phyloP scores from a whole-genome alignment of 2,113 vertebrate genomes.

The Camelus dromedarius region DNA sequence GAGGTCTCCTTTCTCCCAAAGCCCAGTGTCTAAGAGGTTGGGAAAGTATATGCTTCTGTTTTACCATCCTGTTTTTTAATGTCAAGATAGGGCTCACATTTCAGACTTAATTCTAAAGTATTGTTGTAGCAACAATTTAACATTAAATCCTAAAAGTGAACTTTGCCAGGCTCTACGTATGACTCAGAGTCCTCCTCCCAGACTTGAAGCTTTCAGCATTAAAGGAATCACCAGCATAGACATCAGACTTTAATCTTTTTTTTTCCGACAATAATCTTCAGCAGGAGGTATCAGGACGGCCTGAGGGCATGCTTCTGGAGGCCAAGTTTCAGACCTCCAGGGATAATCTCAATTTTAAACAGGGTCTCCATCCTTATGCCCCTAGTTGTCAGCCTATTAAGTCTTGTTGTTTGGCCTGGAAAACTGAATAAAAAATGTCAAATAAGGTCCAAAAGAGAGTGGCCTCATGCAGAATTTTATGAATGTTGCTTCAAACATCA shows the following conservation, averaged over 20 bases:
- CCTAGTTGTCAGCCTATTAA: neutral
- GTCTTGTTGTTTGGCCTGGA: slow-evolving; percentile 4
- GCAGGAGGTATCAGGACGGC: neutral
- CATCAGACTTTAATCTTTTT: neutral
- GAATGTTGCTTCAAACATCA: slow-evolving; percentile 3
- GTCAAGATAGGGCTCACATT: neutral
- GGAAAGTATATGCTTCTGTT: neutral
- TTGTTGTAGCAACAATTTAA: slow-evolving; percentile 35
- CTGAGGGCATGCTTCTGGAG: neutral
- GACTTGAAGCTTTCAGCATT: neutral
- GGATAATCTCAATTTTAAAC: slow-evolving; percentile 15
- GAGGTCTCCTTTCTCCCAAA: neutral
- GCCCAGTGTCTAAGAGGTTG: neutral
- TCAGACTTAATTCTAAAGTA: slow-evolving; percentile 32
- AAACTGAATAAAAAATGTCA: slow-evolving; percentile 51
- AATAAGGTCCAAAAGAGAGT: neutral
- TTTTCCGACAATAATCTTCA: neutral
- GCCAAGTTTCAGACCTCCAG: neutral
- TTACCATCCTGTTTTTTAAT: neutral
- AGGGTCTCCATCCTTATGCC: neutral
- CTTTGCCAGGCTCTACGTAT: neutral
- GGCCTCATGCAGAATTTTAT: slow-evolving; percentile 37
- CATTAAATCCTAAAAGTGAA: slow-evolving; percentile 45
- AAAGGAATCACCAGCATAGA: neutral
- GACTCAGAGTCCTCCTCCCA: neutral